A percentile compares a stretch with the other conserved stretches of the same genome.
These are phyloP conservation scores for Saccostrea echinata DNA, from an alignment of 1,140 invertebrate species.

Conservation along the genomic window DNA sequence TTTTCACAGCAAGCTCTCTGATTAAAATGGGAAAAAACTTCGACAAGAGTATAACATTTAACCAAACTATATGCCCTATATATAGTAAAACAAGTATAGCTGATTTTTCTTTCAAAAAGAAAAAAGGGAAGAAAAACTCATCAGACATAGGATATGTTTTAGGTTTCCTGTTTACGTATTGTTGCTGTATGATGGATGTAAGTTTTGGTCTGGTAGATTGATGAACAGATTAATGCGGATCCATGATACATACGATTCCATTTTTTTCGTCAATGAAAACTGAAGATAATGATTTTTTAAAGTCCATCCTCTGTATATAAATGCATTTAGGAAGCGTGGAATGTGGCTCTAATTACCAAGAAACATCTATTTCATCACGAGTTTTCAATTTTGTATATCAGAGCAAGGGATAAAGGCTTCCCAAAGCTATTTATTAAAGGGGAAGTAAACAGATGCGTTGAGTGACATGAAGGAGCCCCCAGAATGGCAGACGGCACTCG, in stretches of 20 bases:
- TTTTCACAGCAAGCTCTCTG: too few relatives aligned
- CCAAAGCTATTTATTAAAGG: slow-evolving; percentile 1
- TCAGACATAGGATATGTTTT: not conserved
- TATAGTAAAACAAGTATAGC: not conserved
- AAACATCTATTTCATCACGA: slow-evolving; percentile 19
- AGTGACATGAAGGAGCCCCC: not conserved
- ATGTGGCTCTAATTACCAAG: slow-evolving; percentile 6
- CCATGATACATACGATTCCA: not conserved
- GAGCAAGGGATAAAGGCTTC: not conserved
- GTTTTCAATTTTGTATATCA: slow-evolving; percentile 5
- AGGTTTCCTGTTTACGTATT: not conserved
- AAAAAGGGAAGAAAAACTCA: not conserved
- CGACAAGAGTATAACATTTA: not conserved
- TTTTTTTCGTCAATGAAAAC: slow-evolving; percentile 19
- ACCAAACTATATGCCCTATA: not conserved
- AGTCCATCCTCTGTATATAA: slow-evolving; percentile 15
- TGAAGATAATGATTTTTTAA: not conserved
- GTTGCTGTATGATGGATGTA: not conserved
- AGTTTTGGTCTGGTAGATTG: not conserved
- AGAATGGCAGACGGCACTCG: not conserved
- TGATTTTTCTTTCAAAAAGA: too few relatives aligned
- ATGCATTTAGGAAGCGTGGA: not conserved
- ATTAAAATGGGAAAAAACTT: too few relatives aligned
- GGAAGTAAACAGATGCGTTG: slow-evolving; percentile 5
- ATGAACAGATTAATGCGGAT: not conserved